A percentile compares a stretch with the other conserved stretches of the same genome.
Conservation (phyloP, 2,113 vertebrate species). For the Haemorhous mexicanus region DNA sequence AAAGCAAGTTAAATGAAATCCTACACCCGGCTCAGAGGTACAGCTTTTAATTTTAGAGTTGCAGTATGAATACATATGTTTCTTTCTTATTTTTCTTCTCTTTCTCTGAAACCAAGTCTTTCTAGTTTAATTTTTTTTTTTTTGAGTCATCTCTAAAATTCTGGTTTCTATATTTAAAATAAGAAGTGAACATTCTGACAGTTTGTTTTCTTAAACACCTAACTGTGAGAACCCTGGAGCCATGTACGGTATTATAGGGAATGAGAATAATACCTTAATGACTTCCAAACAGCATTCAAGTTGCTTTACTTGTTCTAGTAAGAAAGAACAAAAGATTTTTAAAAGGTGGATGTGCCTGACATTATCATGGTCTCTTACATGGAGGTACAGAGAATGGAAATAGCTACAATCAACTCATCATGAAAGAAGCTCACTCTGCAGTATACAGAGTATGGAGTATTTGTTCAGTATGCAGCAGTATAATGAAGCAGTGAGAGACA, state of each 20-base stretch:
- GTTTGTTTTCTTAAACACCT: slow-evolving; percentile 52
- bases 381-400: slow-evolving; percentile 13
- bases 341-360: slow-evolving; percentile 50
- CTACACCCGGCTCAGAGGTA: background rate
- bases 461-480: slow-evolving; percentile 9
- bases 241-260: slow-evolving; percentile 26
- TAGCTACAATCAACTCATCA: slow-evolving; percentile 47
- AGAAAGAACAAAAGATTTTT: slow-evolving; percentile 56
- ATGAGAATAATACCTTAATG: background rate
- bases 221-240: slow-evolving; percentile 25
- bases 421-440: slow-evolving; percentile 22
- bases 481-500: slow-evolving; percentile 47
- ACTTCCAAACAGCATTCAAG: slow-evolving; percentile 38
- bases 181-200: slow-evolving; percentile 43
- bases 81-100: background rate
- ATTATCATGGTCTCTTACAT: slow-evolving; percentile 32
- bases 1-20: background rate
- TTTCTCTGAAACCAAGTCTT: background rate
- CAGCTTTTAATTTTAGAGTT: background rate
- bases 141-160: background rate
- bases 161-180: slow-evolving; percentile 19
- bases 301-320: slow-evolving; percentile 52
- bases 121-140: background rate
- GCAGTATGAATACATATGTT: background rate
- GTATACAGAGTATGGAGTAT: background rate